Base-by-base conservation (phyloP, 2,797 vertebrate genomes). In the Chiloscyllium punctatum region DNA sequence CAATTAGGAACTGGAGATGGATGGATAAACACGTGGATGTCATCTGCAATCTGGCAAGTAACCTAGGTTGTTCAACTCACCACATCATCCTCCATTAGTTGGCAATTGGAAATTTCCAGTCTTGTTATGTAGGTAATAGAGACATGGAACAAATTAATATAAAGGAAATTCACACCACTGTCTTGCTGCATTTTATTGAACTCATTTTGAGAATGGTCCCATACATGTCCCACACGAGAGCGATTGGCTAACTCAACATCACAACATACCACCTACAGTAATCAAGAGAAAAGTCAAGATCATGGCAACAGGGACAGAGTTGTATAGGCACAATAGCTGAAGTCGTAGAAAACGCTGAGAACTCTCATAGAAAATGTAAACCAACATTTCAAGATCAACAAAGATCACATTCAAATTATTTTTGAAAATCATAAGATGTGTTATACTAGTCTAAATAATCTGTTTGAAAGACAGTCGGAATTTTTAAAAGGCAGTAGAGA, bases 11-110 rank as follows among this genome's bases (percentile, higher is more conserved):
- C 15, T 84, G 48, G 48, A 84, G 72, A 79, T 95, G 69, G 77
- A 42, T 51, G 72, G 94, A 84, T 53, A 95, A 84, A 95, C 48
- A 69, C n/a, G 23, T 92, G 90, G 90, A 92, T 92, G 66, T 92
- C 90, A 69, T 69, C 92, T 92, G 18, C 21, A 92, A 69, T 69
- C 90, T 92, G 90, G 90, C 33, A 92, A 92, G 62, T 8, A 92
- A 21, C 66, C 69, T 69, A 6, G 72, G n/a, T 69, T 42, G n/a
- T 68, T 92, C 90, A 69, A 66, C 33, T 69, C 21, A 92, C 66
- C 21, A 23, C 23, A 92, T 69, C 90, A 92, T 92, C 62, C 48
- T 57, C 30, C 4, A 53, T 72, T 23, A 77, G 30, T 53, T 77
- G 72, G 68, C 48, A 74, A 77, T 71, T 30, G 48, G 94, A 77